Base-by-base conservation (phyloP, 2,113 vertebrate genomes). In the Hippoglossus stenolepis region DNA sequence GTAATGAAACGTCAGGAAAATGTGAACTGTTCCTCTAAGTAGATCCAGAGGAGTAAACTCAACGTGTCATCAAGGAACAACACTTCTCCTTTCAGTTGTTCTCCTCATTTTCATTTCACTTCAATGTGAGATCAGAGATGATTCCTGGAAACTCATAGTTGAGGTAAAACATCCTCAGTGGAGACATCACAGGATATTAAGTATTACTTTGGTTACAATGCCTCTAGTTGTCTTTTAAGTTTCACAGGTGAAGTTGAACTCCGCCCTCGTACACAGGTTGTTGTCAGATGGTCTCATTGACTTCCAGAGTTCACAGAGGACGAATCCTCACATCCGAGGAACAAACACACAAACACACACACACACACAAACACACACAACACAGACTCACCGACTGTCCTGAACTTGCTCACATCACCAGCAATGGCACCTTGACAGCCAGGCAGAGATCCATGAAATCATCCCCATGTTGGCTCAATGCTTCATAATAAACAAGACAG, bases 401-500 rank as follows among this genome's bases (percentile, higher is more conserved):
- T 58, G 47, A 72, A 59, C 31, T 7, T 31, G 5, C 6, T 5
- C 31, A 7, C 38, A 45, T 75, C 49, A 82, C 38, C 70, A 49
- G 54, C 2, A 40, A 57, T 71, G 75, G 77, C 74, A 79, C 77
- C 54, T 56, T 75, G 75, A 84, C 75, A 88, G 61, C 65, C 2
- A 69, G 71, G 70, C 75, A 83, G 68, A 57, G 12, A 68, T 67
- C 68, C 81, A 77, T 73, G 74, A 61, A 75, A 18, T 49, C 45
- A 20, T 20, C 51, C 76, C 31, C 54, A 65, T 64, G 40, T 43
- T 43, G 40, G 40, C 40, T 43, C 40, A 12, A 40, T 31, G 31
- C 31, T 31, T 31, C 47, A 0, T 57, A 58, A 43, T 11, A 53
- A 87, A 75, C 38, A 62, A 59, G 70, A 21, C 69, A 67, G 77